Percentiles rank a stretch among this genome's conserved stretches.
These are phyloP conservation scores for Antheraea yamamai DNA, from an alignment of 2,888 invertebrate genomes.

Conservation along the genomic window DNA sequence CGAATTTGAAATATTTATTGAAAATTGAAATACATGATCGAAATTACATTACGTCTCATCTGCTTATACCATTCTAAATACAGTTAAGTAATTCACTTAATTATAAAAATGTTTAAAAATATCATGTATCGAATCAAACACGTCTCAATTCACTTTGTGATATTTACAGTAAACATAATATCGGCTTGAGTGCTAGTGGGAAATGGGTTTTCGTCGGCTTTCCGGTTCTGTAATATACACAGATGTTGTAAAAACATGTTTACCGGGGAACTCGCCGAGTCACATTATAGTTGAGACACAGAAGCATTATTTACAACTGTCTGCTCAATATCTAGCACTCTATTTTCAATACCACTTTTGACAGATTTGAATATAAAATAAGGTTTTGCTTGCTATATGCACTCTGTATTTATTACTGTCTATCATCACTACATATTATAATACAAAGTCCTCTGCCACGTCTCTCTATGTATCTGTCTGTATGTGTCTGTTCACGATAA, in stretches of 20 bases:
- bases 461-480: too few relatives aligned
- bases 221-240: slow-evolving; percentile 8
- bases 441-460: too few relatives aligned
- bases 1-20: too few relatives aligned
- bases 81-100: not conserved
- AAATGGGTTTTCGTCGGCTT: slow-evolving; percentile 12
- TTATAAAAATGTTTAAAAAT: not conserved
- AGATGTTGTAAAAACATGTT: not conserved
- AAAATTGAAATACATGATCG: too few relatives aligned
- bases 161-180: slow-evolving; percentile 3
- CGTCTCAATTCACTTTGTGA: not conserved
- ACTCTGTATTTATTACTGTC: too few relatives aligned
- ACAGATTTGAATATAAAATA: not conserved
- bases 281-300: not conserved
- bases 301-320: not conserved
- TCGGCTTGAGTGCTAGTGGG: slow-evolving; percentile 7
- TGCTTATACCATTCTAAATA: not conserved
- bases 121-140: not conserved
- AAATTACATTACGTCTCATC: too few relatives aligned
- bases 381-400: too few relatives aligned
- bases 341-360: not conserved
- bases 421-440: too few relatives aligned
- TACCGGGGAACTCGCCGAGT: not conserved
- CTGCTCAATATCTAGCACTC: not conserved
- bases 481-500: too few relatives aligned